These are phyloP conservation scores for Polydrusus tereticollis DNA, from an alignment of 2,888 invertebrate species.

Conservation along the genomic window DNA sequence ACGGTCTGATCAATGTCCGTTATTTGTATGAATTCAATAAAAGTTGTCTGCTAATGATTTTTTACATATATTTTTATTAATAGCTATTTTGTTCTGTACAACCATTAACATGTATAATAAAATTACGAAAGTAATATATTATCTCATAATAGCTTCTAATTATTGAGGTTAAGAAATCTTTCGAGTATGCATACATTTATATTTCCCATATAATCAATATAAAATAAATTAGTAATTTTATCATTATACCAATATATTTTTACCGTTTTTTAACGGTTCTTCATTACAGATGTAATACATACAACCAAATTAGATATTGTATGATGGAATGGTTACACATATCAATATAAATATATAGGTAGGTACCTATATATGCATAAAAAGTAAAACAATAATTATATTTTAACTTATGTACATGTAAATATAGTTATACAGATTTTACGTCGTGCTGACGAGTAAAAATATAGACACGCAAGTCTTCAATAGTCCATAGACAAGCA, in stretches of 20 bases:
- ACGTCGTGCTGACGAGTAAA: too few species aligned
- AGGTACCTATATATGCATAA: background rate
- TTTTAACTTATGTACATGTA: too few species aligned
- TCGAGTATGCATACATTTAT: background rate
- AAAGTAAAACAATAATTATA: too few species aligned
- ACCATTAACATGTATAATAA: too few species aligned
- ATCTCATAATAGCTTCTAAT: background rate
- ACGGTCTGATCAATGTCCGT: too few species aligned
- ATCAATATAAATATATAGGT: background rate
- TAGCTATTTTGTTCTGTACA: too few species aligned
- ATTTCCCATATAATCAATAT: background rate
- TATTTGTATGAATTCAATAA: too few species aligned
- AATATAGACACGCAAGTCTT: background rate
- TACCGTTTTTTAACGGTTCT: conserved; percentile 24
- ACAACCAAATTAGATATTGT: conserved; percentile 2
- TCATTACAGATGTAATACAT: background rate
- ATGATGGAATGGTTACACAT: background rate
- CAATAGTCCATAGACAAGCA: background rate
- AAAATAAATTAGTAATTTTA: background rate
- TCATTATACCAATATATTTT: conserved; percentile 14
- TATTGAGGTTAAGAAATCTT: background rate
- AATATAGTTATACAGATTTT: too few species aligned
- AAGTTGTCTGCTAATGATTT: too few species aligned
- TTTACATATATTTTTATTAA: too few species aligned
- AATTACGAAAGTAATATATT: background rate